Conservation (phyloP, 1,140 invertebrate genomes). For the Heliconius hermathena region DNA sequence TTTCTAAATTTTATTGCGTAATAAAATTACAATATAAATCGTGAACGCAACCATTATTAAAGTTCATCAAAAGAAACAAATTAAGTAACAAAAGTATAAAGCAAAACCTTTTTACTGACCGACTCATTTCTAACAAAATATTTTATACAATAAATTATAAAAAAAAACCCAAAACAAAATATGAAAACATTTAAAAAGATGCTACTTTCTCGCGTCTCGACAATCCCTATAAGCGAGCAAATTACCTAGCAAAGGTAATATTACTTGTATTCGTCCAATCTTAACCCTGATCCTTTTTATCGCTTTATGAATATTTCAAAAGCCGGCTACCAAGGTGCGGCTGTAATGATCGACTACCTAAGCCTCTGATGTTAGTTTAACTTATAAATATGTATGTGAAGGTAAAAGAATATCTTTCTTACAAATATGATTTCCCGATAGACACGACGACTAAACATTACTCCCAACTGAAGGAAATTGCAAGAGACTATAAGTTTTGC, state of each 20-base stretch:
- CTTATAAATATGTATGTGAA: conserved; percentile 44
- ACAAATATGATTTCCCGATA: conserved; percentile 34
- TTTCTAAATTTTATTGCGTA: too few relatives aligned
- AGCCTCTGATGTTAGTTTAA: conserved; percentile 40
- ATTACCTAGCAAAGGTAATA: conserved; percentile 27
- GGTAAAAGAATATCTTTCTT: conserved; percentile 16
- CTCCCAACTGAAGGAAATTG: neutral
- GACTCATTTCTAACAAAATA: neutral
- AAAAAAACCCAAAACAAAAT: neutral
- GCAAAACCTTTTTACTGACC: neutral
- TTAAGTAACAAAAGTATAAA: too few relatives aligned
- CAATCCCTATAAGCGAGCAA: conserved; percentile 8
- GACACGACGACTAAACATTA: conserved; percentile 13
- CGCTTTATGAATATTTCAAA: conserved; percentile 50
- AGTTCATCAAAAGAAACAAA: too few relatives aligned
- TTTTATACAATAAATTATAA: too few relatives aligned
- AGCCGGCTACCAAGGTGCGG: conserved; percentile 31
- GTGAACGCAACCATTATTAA: too few relatives aligned
- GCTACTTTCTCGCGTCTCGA: neutral
- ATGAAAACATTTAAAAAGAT: neutral
- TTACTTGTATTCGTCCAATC: conserved; percentile 39
- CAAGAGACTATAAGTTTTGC: neutral
- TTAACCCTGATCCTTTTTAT: conserved; percentile 45
- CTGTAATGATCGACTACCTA: conserved; percentile 45
- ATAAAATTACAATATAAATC: too few relatives aligned